A percentile compares a stretch with the other conserved stretches of the same genome.
phyloP scores from a whole-genome alignment of 92 coral and sea anemone species.

The Bergia puertoricense region DNA sequence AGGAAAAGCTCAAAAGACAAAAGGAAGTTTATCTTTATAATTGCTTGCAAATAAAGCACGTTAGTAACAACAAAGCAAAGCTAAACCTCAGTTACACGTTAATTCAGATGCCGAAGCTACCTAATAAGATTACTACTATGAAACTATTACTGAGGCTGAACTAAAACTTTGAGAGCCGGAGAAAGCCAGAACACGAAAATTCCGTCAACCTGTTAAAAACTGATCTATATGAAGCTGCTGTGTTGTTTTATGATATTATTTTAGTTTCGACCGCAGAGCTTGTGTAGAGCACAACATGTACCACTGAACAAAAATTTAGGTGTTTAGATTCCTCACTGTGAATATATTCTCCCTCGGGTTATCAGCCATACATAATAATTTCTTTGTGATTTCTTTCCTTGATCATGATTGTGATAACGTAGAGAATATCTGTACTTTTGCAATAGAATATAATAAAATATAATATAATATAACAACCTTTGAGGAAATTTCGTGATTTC shows the following conservation, averaged over 20 bases:
- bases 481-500: not conserved
- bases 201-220: not conserved
- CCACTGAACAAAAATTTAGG: not conserved
- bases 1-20: not conserved
- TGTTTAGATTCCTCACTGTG: not conserved
- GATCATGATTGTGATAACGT: not conserved
- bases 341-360: not conserved
- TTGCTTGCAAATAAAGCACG: not conserved
- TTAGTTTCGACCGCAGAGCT: not conserved
- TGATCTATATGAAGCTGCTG: not conserved
- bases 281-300: not conserved
- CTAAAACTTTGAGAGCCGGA: not conserved
- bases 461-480: too few relatives aligned
- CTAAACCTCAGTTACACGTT: not conserved
- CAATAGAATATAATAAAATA: too few relatives aligned
- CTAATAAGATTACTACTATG: not conserved
- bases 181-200: not conserved
- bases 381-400: not conserved
- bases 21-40: not conserved
- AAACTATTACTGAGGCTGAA: not conserved
- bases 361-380: not conserved
- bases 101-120: not conserved
- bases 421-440: not conserved
- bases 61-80: not conserved
- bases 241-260: not conserved